Percentiles rank a stretch among this genome's conserved stretches.
Evolutionary conservation across 2,797 vertebrate species (phyloP).

Genomic region (Catharus ustulatus): DNA sequence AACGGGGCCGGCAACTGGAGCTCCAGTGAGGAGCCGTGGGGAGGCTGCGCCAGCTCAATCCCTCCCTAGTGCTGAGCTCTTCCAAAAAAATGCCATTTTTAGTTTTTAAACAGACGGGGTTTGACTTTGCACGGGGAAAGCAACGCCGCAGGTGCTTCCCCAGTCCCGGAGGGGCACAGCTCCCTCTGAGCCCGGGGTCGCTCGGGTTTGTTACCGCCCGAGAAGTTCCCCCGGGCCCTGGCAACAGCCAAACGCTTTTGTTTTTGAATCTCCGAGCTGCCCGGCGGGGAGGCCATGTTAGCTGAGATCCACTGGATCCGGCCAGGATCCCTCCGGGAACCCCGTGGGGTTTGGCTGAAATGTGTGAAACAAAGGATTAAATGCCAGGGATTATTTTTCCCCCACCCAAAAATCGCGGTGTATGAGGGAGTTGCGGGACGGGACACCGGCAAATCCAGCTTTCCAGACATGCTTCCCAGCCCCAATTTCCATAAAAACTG

Average conservation of each 20-base stretch:
- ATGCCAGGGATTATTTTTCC: not conserved
- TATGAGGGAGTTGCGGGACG: not conserved
- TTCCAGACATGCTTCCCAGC: not conserved
- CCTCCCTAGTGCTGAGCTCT: not conserved
- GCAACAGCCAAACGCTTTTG: not conserved
- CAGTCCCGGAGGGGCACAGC: not conserved
- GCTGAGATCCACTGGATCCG: not conserved
- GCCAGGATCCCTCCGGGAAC: not conserved
- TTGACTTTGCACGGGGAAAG: not conserved
- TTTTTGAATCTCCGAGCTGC: not conserved
- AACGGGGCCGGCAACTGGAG: not conserved
- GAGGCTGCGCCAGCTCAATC: not conserved
- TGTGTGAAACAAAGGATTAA: not conserved
- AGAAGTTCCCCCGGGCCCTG: not conserved
- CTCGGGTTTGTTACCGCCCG: not conserved
- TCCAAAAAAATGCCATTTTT: not conserved
- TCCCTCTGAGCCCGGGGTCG: not conserved
- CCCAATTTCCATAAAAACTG: not conserved
- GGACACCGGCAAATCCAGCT: not conserved
- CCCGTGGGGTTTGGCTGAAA: not conserved
- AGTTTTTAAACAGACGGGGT: not conserved
- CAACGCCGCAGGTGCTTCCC: not conserved
- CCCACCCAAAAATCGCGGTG: accelerated
- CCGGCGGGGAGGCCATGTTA: not conserved
- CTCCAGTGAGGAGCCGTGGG: not conserved